Evolutionary conservation across 2,888 invertebrate genomes (phyloP).

Genomic region (Yponomeuta plumbellus): DNA sequence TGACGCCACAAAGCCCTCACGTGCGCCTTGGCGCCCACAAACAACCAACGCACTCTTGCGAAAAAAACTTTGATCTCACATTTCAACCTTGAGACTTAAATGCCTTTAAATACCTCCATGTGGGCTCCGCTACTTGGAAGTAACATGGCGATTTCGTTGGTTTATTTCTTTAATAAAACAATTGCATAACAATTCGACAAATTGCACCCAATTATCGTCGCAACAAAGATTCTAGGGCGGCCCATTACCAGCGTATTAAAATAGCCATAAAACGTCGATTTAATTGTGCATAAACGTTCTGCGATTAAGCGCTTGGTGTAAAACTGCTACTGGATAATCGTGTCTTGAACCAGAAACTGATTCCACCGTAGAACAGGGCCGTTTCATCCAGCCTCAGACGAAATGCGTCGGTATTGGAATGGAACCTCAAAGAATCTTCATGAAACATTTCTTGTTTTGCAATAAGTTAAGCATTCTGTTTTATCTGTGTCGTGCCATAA

Average conservation of each 20-base stretch:
- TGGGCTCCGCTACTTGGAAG: slow-evolving; percentile 35
- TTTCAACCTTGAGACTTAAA: slow-evolving; percentile 67
- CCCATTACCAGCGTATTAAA: slow-evolving; percentile 33
- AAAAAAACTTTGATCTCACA: slow-evolving; percentile 65
- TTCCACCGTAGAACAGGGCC: background rate
- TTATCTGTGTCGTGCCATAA: slow-evolving; percentile 31
- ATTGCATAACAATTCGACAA: slow-evolving; percentile 6
- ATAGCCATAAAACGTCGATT: slow-evolving; percentile 30
- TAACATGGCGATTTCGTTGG: slow-evolving; percentile 19
- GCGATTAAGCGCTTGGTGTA: slow-evolving; percentile 30
- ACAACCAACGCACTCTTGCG: slow-evolving; percentile 68
- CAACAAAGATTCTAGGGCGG: slow-evolving; percentile 34
- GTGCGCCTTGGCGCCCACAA: slow-evolving; percentile 61
- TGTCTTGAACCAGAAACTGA: slow-evolving; percentile 18
- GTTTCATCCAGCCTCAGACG: background rate
- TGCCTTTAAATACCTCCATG: slow-evolving; percentile 49
- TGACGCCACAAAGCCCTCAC: slow-evolving; percentile 52
- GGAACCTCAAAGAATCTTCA: no score
- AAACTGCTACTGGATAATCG: slow-evolving; percentile 53
- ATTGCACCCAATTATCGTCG: slow-evolving; percentile 11
- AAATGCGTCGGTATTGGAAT: no score
- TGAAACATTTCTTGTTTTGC: no score
- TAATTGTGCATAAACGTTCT: slow-evolving; percentile 35
- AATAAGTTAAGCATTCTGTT: no score
- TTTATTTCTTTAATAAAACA: slow-evolving; percentile 16